Base-by-base conservation (phyloP, 2,888 invertebrate species). In the Biston betularia region DNA sequence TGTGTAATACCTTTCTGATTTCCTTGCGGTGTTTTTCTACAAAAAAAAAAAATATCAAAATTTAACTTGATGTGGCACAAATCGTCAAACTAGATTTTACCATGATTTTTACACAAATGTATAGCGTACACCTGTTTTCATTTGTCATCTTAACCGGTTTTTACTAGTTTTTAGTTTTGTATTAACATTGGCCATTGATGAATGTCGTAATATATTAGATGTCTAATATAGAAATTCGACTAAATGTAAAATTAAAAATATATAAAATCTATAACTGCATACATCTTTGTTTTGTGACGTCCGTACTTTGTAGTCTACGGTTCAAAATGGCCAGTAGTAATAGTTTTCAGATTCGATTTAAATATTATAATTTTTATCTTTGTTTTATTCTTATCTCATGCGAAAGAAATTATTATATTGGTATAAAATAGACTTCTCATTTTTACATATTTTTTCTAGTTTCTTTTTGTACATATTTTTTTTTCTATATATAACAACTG, bases 161-260 rank as follows among this genome's bases (percentile, higher is more conserved):
- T 84, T 82, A 71, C 82, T 89, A 85, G 86, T 75, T 83, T 86
- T 79, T 81, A 79, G 81, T 85, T 85, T 83, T 77, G 84, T 88
- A 86, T 85, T 84, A 80, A 83, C 81, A 86, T 88, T 85, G 86
- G 86, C 87, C 87, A 86, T 88, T 88, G 80, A 85, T 88, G 85
- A 85, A 87, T 89, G 89, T 90, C 89, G 89, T 89, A 88, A 89
- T 89, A 72, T 72, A 89, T 85, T 89, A 89, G 86, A 86, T 89
- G 85, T 90, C 87, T 90, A 88, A 86, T 87, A 90, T 89, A 90
- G 88, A 90, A 87, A 83, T 87, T 89, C 81, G 82, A 88, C 83
- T 86, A 79, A 79, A 83, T 86, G 84, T 84, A 79, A 82, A 80
- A 83, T 79, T 80, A 77, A 77, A 79, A 80, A 79, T 79, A 76